A percentile compares a stretch with the other conserved stretches of the same genome.
These are phyloP conservation scores for Oreochromis spilurus DNA, from an alignment of 2,113 vertebrate genomes.

Conservation along the genomic window DNA sequence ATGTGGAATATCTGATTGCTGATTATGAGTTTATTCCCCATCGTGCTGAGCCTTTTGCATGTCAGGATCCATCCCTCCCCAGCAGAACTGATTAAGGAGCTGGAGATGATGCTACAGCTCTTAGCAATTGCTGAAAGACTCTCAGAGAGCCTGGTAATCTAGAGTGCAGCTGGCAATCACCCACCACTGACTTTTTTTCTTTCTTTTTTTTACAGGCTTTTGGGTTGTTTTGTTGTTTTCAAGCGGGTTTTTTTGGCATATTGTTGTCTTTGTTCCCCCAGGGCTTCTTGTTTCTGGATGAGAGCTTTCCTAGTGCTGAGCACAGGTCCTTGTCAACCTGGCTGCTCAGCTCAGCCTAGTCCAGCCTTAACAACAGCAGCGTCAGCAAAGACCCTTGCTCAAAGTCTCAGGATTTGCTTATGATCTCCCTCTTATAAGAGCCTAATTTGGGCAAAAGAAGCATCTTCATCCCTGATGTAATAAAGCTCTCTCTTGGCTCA, in stretches of 20 bases:
- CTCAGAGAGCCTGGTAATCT: slow-evolving; percentile 63
- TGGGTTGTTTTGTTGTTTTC: slow-evolving; percentile 73
- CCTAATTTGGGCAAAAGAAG: slow-evolving; percentile 42
- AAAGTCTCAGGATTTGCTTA: slow-evolving; percentile 53
- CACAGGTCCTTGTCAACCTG: slow-evolving; percentile 72
- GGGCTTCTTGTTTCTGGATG: slow-evolving; percentile 76
- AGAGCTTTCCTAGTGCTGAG: slow-evolving; percentile 76
- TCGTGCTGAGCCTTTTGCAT: slow-evolving; percentile 66
- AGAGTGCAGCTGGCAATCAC: slow-evolving; percentile 75
- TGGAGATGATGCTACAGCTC: slow-evolving; percentile 68
- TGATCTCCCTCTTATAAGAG: slow-evolving; percentile 49
- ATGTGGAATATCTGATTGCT: slow-evolving; percentile 76
- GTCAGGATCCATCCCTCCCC: slow-evolving; percentile 65
- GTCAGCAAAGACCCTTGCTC: slow-evolving; percentile 65
- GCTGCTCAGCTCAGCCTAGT: slow-evolving; percentile 57
- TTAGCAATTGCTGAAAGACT: slow-evolving; percentile 61
- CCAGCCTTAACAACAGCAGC: slow-evolving; percentile 49
- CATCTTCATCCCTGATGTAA: slow-evolving; percentile 13
- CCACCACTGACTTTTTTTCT: slow-evolving; percentile 55
- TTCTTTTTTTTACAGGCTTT: slow-evolving; percentile 17
- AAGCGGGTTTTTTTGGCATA: slow-evolving; percentile 60
- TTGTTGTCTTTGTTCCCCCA: slow-evolving; percentile 74
- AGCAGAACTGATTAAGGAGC: slow-evolving; percentile 73
- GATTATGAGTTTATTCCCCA: slow-evolving; percentile 75
- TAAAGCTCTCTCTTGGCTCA: slow-evolving; percentile 21